These are phyloP conservation scores for Orthosia gothica DNA, from an alignment of 2,888 invertebrate species.

Conservation along the genomic window DNA sequence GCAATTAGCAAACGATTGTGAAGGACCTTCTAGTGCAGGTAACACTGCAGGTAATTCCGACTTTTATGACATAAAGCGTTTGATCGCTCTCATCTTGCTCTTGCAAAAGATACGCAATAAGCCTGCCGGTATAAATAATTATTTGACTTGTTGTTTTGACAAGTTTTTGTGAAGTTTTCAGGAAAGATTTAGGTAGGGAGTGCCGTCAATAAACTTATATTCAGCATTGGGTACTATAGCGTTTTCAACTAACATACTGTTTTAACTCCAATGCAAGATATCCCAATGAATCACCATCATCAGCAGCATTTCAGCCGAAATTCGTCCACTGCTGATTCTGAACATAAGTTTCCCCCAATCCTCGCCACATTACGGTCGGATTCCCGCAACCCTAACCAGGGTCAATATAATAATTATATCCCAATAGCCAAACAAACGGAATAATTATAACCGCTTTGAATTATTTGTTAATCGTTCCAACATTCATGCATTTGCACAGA, in stretches of 20 bases:
- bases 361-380: no score
- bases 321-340: no score
- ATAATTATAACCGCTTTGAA: background rate
- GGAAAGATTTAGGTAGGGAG: no score
- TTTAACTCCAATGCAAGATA: background rate
- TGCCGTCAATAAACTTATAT: background rate
- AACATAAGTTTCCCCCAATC: no score
- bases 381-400: no score
- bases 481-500: slow-evolving; percentile 20
- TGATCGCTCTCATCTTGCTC: no score
- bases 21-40: no score
- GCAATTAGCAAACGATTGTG: no score
- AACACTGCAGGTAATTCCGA: no score
- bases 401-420: background rate
- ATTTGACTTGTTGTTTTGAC: slow-evolving; percentile 9
- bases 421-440: background rate
- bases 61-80: no score
- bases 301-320: no score
- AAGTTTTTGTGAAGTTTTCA: background rate
- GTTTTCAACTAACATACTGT: background rate
- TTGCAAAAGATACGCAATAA: no score
- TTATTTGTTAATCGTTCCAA: slow-evolving; percentile 21
- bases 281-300: background rate
- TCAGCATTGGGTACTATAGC: background rate
- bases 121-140: slow-evolving; percentile 14